phyloP scores from a whole-genome alignment of 1,140 invertebrate genomes.

The Dendroctonus ponderosae region DNA sequence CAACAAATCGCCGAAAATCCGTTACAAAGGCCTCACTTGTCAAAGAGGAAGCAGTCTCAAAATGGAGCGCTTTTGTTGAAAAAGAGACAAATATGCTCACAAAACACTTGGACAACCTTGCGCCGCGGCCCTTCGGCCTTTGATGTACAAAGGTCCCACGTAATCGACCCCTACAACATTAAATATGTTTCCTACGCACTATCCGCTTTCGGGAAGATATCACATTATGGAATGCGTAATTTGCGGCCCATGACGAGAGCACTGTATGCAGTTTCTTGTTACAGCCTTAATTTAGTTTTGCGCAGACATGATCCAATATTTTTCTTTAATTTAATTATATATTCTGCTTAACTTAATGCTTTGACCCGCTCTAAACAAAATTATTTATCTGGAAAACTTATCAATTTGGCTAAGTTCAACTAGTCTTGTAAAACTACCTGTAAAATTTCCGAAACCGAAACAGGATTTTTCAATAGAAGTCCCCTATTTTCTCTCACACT shows the following conservation, averaged over 20 bases:
- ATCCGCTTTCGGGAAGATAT: conserved; percentile 45
- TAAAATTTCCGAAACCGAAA: too few relatives aligned
- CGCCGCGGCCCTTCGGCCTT: conserved; percentile 3
- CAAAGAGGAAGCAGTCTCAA: conserved; percentile 44
- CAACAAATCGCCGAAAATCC: conserved; percentile 42
- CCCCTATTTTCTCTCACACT: too few relatives aligned
- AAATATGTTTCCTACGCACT: conserved; percentile 32
- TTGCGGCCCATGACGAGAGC: conserved; percentile 24
- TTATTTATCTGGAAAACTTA: conserved; percentile 18
- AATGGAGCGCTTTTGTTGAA: too few relatives aligned
- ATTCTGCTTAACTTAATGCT: conserved; percentile 40
- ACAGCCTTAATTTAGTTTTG: conserved; percentile 34
- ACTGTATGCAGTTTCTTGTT: conserved; percentile 30
- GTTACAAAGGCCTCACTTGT: conserved; percentile 36
- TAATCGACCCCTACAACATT: conserved; percentile 38
- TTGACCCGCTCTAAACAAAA: conserved; percentile 39
- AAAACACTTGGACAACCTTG: conserved; percentile 18
- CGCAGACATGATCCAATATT: conserved; percentile 30
- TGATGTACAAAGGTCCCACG: conserved; percentile 24
- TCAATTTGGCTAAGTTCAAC: conserved; percentile 6
- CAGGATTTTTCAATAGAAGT: too few relatives aligned
- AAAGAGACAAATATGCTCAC: conserved; percentile 9
- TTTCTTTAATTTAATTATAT: conserved; percentile 41
- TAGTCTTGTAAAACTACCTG: too few relatives aligned
- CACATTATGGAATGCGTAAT: conserved; percentile 42